phyloP scores from a whole-genome alignment of 1,140 invertebrate species.

The Lasaia peninsularis region DNA sequence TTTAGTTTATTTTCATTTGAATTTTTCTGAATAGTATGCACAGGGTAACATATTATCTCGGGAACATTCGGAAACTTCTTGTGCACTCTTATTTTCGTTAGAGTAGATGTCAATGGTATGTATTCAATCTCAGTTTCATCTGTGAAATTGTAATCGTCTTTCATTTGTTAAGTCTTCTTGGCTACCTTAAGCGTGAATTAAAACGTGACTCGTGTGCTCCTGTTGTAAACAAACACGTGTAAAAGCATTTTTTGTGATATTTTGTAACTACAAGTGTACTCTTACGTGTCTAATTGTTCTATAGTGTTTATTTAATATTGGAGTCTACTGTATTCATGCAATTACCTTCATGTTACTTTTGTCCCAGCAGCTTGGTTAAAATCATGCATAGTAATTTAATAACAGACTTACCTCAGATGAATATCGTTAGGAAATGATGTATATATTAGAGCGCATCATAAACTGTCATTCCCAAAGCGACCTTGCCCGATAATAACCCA shows the following conservation, averaged over 20 bases:
- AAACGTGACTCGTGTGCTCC: constrained; percentile 59
- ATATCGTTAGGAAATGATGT: constrained; percentile 44
- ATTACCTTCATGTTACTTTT: constrained; percentile 52
- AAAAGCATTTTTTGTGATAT: constrained; percentile 33
- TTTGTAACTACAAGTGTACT: constrained; percentile 10
- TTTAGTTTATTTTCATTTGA: constrained; percentile 3
- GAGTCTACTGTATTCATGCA: constrained; percentile 59
- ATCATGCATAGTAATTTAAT: constrained; percentile 45
- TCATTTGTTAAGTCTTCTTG: constrained; percentile 35
- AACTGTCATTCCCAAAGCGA: constrained; percentile 42
- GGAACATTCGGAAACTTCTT: constrained; percentile 72
- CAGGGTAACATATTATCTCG: constrained; percentile 80
- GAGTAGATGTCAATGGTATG: constrained; percentile 87
- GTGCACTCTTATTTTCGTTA: constrained; percentile 87
- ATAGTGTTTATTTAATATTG: constrained; percentile 68
- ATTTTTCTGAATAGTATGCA: constrained; percentile 63
- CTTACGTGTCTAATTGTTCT: constrained; percentile 10
- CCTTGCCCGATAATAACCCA: constrained; percentile 52
- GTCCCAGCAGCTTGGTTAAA: constrained; percentile 50
- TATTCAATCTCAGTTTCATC: constrained; percentile 86
- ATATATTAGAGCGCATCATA: constrained; percentile 39
- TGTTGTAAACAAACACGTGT: constrained; percentile 52
- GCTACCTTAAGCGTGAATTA: constrained; percentile 53
- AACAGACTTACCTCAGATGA: constrained; percentile 57
- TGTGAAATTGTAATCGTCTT: constrained; percentile 76